Evolutionary conservation across 2,797 vertebrate species (phyloP), one percentile per base, ranked within the genome.

Genomic region (Gymnothorax reevesii): DNA sequence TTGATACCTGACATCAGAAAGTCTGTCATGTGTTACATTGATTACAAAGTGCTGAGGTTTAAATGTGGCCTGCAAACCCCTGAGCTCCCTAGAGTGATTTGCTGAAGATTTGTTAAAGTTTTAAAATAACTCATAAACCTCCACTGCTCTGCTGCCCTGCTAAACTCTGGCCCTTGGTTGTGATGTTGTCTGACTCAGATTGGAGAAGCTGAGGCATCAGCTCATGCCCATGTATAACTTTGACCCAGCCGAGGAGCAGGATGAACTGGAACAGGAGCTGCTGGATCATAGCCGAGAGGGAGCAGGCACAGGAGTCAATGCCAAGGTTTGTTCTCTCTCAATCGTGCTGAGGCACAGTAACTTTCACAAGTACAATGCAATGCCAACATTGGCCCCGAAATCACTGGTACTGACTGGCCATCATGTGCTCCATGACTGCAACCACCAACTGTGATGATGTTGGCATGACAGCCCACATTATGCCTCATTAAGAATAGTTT

Each of bases 211-310:
- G 6, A 96, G 98, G 89, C 98, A 99, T 93, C 99, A 99, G 94
- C 97, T 99, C 86, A 99, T 99, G 99, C 99, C 99, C 86, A 99
- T 99, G 98, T 99, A 99, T 92, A 99, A 96, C 96, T 99, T 99
- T 77, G 99, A 99, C 92, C 98, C 99, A 20, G 97, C 97, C 0
- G 99, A 99, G 92, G 98, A 99, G 64, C 99, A 99, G 91, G 98
- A 99, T 3, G 99, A 99, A 91, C 94, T 99, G 90, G 99, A 99
- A 92, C 98, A 98, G 94, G 99, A 99, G 91, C 95, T 99, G 54
- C 94, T 99, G 94, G 99, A 99, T 85, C 98, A 98, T 0, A 97
- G 97, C 71, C 94, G 98, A 80, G 98, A 99, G 0, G 95, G 97
- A 8, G 97, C 95, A 88, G 87, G 95, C 55, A 92, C 97, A 33